Percentiles rank a stretch among this genome's conserved stretches.
Conservation (phyloP, 2,797 vertebrate genomes). For the Hephaestus fuliginosus region DNA sequence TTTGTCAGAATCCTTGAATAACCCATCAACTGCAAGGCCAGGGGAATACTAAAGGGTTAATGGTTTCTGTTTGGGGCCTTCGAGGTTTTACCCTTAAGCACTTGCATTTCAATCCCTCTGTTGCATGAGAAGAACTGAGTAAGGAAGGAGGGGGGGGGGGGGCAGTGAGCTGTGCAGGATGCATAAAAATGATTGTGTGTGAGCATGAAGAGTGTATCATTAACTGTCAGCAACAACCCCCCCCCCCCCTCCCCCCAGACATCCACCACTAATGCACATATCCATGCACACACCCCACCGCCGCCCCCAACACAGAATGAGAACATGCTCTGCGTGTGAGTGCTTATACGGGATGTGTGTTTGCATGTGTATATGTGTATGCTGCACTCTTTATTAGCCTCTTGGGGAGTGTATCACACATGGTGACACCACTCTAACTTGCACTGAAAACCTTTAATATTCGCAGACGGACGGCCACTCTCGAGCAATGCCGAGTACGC, state of each 20-base stretch:
- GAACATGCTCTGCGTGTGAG: conserved; percentile 23
- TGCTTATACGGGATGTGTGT: conserved; percentile 27
- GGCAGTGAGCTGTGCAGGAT: conserved; percentile 44
- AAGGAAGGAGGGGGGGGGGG: conserved; percentile 25
- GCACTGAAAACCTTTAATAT: conserved; percentile 43
- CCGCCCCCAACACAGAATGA: conserved; percentile 16
- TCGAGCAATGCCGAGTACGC: conserved; percentile 47
- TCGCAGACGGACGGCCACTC: conserved; percentile 31
- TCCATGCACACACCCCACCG: conserved; percentile 8
- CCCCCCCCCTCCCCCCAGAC: conserved; percentile 16
- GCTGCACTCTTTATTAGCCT: conserved; percentile 45
- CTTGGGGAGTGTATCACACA: conserved; percentile 29
- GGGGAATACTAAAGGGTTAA: conserved; percentile 77
- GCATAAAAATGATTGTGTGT: conserved; percentile 42
- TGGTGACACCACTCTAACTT: conserved; percentile 36
- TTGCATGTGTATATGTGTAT: conserved; percentile 21
- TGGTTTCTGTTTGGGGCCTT: conserved; percentile 67
- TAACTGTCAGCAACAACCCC: conserved; percentile 55
- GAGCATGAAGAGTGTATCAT: conserved; percentile 52
- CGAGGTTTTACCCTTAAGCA: conserved; percentile 61
- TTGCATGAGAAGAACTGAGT: conserved; percentile 48
- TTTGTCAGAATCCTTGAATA: conserved; percentile 74
- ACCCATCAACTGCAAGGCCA: conserved; percentile 65
- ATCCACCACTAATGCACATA: conserved; percentile 52
- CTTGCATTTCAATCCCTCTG: conserved; percentile 70